Conservation (phyloP, 2,888 invertebrate genomes). For the Salticus scenicus region DNA sequence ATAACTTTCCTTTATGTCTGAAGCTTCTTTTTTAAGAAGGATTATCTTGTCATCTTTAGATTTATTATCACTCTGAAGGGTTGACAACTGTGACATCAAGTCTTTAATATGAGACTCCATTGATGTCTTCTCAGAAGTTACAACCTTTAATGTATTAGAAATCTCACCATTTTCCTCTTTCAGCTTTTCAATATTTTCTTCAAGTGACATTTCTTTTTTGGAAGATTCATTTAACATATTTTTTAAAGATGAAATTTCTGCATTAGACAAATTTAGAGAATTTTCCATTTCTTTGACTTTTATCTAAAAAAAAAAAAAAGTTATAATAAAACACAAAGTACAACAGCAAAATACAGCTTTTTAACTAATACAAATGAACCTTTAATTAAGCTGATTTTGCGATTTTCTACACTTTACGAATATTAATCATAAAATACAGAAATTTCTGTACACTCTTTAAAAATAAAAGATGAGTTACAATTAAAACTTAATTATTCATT, state of each 20-base stretch:
- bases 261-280: not conserved
- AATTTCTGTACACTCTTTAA: too few species aligned
- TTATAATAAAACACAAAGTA: not conserved
- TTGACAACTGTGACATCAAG: not conserved
- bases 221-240: not conserved
- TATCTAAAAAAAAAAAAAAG: not conserved
- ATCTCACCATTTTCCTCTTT: not conserved
- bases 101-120: not conserved
- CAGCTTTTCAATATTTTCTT: not conserved
- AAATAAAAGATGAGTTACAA: too few species aligned
- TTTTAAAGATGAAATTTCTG: constrained; percentile 2
- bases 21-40: not conserved
- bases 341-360: not conserved
- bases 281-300: too few species aligned
- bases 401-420: too few species aligned
- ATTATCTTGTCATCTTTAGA: not conserved
- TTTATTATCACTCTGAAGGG: not conserved
- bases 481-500: too few species aligned
- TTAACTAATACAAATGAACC: not conserved
- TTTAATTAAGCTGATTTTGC: too few species aligned
- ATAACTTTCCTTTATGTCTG: not conserved
- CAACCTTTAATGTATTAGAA: not conserved
- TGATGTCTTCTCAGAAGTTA: not conserved
- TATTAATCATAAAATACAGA: too few species aligned
- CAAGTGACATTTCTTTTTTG: not conserved